Evolutionary conservation across 2,888 invertebrate species (phyloP), one percentile per base, ranked within the genome.

Genomic region (Macropis europaea): DNA sequence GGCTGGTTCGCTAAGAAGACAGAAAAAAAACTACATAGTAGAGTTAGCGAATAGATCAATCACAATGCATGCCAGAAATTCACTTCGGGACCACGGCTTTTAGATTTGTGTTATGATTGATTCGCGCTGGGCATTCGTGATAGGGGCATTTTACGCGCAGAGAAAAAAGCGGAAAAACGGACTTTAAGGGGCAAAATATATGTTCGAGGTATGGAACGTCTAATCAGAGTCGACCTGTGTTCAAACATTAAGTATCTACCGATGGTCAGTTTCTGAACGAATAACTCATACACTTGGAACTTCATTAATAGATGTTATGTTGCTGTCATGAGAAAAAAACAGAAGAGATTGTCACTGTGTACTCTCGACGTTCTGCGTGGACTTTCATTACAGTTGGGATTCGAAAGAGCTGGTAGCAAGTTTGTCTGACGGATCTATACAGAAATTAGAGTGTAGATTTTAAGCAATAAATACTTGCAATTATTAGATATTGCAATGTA

Each of bases 1-100:
- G 11, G 30, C 19, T 28, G 47, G 38, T 40, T 36, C 38, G 28
- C 11, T 11, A 28, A 54, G 28, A 24, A 38, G 30, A n/a, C 9
- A 47, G 17, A 47, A n/a, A 2, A 24, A 57, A 2, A 40, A 40
- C 5, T n/a, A n/a, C n/a, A n/a, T 19, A 17, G 19, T 6, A 40
- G 5, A 17, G 19, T 1, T 4, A 11, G 2, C 13, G n/a, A n/a
- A n/a, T n/a, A n/a, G 9, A 32, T 9, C 3, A 9, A 15, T 19
- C 7, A 24, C 9, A 43, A 13, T 24, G 38, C 32, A 47, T 17
- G 53, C 34, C 56, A 42, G 52, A 52, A 13, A 60, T 40, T 36
- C 57, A 57, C 28, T 17, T 73, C 60, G 68, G 68, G 66, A 71
- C 73, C 66, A 71, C 43, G 38, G 9, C 54, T 54, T 53, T 50